phyloP scores from a whole-genome alignment of 1,140 invertebrate genomes.

The Euura saliciscinereae region DNA sequence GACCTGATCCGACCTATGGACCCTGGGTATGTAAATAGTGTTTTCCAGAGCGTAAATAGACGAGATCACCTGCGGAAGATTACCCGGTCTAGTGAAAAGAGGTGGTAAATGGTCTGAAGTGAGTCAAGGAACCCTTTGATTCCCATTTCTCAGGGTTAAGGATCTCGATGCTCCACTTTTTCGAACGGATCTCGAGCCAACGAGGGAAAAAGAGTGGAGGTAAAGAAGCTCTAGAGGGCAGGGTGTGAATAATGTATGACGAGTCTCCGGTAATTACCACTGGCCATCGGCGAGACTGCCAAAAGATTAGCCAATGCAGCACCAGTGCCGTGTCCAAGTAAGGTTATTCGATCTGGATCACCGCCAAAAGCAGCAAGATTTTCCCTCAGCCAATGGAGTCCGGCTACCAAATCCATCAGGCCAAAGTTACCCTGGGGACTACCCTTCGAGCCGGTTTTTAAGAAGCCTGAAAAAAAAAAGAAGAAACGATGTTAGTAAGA shows the following conservation, averaged over 20 bases:
- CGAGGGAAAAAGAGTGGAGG: no score
- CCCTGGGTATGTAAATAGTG: background rate
- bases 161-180: no score
- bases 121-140: background rate
- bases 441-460: constrained; percentile 85
- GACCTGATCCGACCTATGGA: background rate
- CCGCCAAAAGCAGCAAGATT: constrained; percentile 90
- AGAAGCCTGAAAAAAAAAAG: constrained; percentile 71
- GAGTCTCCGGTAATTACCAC: constrained; percentile 67
- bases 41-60: background rate
- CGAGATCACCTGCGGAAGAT: no score
- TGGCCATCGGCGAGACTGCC: constrained; percentile 90
- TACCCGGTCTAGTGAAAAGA: no score
- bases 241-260: no score
- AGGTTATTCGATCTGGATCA: constrained; percentile 84
- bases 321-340: constrained; percentile 93
- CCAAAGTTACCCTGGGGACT: constrained; percentile 93
- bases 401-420: constrained; percentile 93
- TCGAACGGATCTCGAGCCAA: no score
- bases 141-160: background rate
- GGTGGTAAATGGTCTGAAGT: no score
- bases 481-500: background rate
- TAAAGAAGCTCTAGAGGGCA: no score
- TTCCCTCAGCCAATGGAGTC: constrained; percentile 89
- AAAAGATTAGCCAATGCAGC: constrained; percentile 93